Evolutionary conservation across 1,140 invertebrate species (phyloP), one percentile per base, ranked within the genome.

Genomic region (Tenebrio molitor): DNA sequence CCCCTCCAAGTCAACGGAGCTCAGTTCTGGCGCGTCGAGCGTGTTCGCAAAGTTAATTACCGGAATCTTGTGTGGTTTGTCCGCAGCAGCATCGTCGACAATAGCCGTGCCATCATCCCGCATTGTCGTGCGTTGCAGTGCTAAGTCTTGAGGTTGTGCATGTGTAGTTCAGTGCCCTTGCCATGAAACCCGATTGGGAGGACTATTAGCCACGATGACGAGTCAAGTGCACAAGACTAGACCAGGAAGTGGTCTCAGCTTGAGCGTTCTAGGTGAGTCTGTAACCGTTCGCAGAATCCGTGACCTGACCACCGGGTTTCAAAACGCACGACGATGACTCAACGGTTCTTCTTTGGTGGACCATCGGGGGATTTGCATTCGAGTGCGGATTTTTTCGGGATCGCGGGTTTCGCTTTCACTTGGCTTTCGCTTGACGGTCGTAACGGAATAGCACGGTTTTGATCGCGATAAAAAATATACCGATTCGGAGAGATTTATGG

Each of bases 231-330:
- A 71, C 14, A 71, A 76, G 53, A 72, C 33, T 63, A 65, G 58
- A 72, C 73, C 73, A 44, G 73, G 73, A 71, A 76, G 58, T 65
- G 68, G 71, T 33, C 69, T 66, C 21, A 76, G 75, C 41, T 53
- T 74, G 8, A 74, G 73, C 46, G 69, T 76, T 63, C 39, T 74
- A 72, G 73, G 75, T 76, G 73, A 74, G 74, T 72, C 41, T 33
- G 58, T 10, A 50, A 36, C 69, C 16, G 19, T 64, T 70, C 46
- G 14, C 17, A 70, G 69, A 70, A 70, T 10, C 33, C 25, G 64
- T 44, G 33, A 39, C 63, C 23, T 16, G 63, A 66, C 36, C 36
- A 39, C 12, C 12, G 36, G 36, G 4, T 29, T 29, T 29, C 8
- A 29, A 29, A 29, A 29, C 25, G 3, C 3, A 29, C 6, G 36